phyloP scores from a whole-genome alignment of 2,888 invertebrate species.

The Eulithis testata region DNA sequence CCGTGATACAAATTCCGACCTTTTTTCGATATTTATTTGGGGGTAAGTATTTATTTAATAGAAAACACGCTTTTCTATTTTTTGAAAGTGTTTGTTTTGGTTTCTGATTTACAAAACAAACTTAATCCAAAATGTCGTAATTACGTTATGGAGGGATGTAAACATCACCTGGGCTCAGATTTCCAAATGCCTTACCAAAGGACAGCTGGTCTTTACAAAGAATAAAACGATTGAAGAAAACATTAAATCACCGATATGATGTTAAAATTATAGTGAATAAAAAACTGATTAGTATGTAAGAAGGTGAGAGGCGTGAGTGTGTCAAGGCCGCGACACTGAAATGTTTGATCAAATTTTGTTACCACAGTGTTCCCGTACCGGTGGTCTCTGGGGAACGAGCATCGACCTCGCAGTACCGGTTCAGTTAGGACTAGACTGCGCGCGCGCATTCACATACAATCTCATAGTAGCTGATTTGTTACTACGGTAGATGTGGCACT shows the following conservation, averaged over 20 bases:
- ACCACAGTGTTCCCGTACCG: constrained; percentile 21
- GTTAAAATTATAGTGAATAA: constrained; percentile 12
- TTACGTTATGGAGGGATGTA: no score
- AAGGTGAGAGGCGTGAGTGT: constrained; percentile 37
- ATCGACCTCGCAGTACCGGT: constrained; percentile 46
- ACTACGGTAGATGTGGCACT: constrained; percentile 46
- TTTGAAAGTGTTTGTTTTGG: background rate
- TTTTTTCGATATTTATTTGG: constrained; percentile 31
- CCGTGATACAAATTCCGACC: constrained; percentile 41
- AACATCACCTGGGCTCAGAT: background rate
- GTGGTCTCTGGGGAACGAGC: constrained; percentile 45
- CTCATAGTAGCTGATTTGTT: constrained; percentile 30
- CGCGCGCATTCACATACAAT: constrained; percentile 41
- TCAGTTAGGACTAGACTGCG: constrained; percentile 40
- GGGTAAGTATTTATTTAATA: constrained; percentile 10
- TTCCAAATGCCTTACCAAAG: background rate
- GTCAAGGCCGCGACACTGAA: constrained; percentile 37
- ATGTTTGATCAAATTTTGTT: constrained; percentile 27
- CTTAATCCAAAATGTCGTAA: no score
- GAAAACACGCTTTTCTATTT: constrained; percentile 3
- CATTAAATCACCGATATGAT: constrained; percentile 5
- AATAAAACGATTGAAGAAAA: no score
- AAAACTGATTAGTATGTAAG: constrained; percentile 33
- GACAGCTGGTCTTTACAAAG: background rate
- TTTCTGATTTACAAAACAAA: no score